phyloP scores from a whole-genome alignment of 2,797 vertebrate genomes.

The Denticeps clupeoides region DNA sequence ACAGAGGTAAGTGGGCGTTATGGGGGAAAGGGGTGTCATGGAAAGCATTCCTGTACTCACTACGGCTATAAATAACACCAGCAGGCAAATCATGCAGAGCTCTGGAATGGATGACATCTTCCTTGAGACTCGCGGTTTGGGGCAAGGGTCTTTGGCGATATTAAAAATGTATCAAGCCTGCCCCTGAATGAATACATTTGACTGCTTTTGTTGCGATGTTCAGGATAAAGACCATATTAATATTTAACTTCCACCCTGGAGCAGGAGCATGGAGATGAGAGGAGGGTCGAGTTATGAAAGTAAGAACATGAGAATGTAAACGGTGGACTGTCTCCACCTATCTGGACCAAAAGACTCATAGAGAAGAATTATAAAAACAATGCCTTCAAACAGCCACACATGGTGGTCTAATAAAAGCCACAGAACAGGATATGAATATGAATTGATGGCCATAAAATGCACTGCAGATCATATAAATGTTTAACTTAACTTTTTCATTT shows the following conservation, averaged over 20 bases:
- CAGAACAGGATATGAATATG: no score
- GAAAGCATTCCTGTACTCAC: background rate
- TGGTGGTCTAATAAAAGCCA: no score
- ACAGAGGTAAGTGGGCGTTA: background rate
- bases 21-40: background rate
- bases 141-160: constrained; percentile 3
- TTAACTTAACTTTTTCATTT: no score
- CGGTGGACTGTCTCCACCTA: background rate
- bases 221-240: constrained; percentile 8
- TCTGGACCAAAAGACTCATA: no score
- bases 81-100: background rate
- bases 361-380: no score
- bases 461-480: no score
- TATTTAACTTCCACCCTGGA: constrained; percentile 12
- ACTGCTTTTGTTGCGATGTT: constrained; percentile 8
- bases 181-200: constrained; percentile 10
- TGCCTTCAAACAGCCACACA: no score
- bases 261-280: background rate
- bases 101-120: background rate
- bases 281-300: background rate
- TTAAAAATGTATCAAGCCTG: constrained; percentile 20
- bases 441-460: no score
- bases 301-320: background rate
- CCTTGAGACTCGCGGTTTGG: constrained; percentile 2
- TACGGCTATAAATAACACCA: background rate